Evolutionary conservation across 2,888 invertebrate genomes (phyloP).

Genomic region (Ashinkailepas kermadecensis): DNA sequence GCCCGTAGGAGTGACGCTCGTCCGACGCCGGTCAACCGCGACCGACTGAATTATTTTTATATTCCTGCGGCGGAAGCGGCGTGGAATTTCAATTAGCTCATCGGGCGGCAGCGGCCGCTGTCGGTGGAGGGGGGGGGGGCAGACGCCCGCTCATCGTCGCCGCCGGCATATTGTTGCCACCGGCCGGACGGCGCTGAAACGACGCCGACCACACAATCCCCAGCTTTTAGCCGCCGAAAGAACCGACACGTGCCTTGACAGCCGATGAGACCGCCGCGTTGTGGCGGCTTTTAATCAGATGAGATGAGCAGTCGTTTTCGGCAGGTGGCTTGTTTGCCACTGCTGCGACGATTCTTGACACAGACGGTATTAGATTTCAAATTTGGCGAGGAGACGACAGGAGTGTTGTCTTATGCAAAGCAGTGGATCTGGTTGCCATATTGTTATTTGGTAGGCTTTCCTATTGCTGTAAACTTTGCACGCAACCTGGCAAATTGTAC

Average conservation of each 20-base stretch:
- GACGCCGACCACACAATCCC: background rate
- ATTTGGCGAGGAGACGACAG: too few relatives aligned
- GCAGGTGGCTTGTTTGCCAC: background rate
- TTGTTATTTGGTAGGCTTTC: too few relatives aligned
- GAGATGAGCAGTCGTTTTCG: background rate
- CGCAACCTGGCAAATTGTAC: too few relatives aligned
- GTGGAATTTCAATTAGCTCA: constrained; percentile 11
- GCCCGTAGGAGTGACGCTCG: background rate
- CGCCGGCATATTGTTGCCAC: background rate
- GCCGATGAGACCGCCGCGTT: background rate
- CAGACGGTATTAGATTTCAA: too few relatives aligned
- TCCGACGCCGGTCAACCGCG: background rate
- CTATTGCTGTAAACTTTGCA: too few relatives aligned
- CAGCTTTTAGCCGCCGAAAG: background rate
- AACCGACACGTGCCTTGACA: background rate
- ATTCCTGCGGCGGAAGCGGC: constrained; percentile 5
- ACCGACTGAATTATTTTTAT: constrained; percentile 9
- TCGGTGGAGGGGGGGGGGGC: background rate
- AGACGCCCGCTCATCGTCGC: background rate
- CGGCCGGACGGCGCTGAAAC: background rate
- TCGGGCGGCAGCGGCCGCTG: background rate
- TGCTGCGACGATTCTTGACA: too few relatives aligned
- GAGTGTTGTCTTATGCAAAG: too few relatives aligned
- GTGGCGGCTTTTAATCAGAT: background rate
- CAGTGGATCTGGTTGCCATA: too few relatives aligned